phyloP scores from a whole-genome alignment of 2,888 invertebrate genomes.

The Auanema sp. region DNA sequence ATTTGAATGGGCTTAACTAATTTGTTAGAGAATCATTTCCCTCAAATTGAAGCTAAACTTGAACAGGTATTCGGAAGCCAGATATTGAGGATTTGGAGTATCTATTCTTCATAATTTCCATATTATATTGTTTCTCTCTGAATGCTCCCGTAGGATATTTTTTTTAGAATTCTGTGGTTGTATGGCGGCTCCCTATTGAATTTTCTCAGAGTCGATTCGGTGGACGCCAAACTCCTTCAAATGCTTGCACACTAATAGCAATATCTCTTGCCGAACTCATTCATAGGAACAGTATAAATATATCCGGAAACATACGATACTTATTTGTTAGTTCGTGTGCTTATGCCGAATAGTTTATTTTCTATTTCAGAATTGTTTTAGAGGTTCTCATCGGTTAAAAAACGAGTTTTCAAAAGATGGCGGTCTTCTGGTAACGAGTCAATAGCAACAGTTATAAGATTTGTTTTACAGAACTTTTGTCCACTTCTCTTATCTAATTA shows the following conservation, averaged over 20 bases:
- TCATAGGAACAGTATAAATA: neutral
- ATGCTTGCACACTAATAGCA: constrained; percentile 23
- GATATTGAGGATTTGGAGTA: too few relatives aligned
- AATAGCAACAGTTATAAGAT: too few relatives aligned
- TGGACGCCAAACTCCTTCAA: constrained; percentile 11
- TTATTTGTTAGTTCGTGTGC: too few relatives aligned
- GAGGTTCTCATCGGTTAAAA: too few relatives aligned
- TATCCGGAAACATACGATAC: neutral
- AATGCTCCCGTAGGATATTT: neutral
- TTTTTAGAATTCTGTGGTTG: constrained; percentile 10
- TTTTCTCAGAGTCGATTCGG: constrained; percentile 16
- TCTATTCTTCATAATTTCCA: too few relatives aligned
- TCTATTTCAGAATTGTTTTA: too few relatives aligned
- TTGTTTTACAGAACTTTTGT: too few relatives aligned
- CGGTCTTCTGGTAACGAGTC: too few relatives aligned
- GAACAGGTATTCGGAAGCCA: constrained; percentile 1
- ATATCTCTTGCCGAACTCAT: constrained; percentile 11
- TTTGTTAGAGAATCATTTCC: neutral
- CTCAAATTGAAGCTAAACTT: constrained; percentile 5
- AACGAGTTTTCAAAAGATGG: too few relatives aligned
- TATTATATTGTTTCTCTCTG: neutral
- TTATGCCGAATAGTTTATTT: too few relatives aligned
- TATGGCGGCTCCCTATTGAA: constrained; percentile 17
- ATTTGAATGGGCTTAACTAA: too few relatives aligned
- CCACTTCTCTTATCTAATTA: too few relatives aligned